Evolutionary conservation across 2,888 invertebrate genomes (phyloP).

Genomic region (Augochlorella aurata): DNA sequence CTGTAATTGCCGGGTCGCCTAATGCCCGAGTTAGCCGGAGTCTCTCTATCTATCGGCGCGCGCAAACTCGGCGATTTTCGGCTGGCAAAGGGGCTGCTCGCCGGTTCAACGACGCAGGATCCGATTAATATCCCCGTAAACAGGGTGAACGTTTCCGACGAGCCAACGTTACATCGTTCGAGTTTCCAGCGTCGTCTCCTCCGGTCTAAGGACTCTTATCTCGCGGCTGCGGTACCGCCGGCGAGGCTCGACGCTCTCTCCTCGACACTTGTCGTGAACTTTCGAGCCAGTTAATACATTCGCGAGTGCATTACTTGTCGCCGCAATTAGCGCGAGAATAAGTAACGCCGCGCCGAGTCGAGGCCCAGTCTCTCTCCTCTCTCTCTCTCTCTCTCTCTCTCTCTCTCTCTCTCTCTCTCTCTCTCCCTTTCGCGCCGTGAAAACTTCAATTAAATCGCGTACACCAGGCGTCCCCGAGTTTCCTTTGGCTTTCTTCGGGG

Average conservation of each 20-base stretch:
- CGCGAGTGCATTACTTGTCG: slow-evolving; percentile 68
- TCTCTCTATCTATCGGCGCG: neutral
- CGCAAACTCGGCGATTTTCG: slow-evolving; percentile 8
- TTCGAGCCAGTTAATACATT: slow-evolving; percentile 69
- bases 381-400: no score
- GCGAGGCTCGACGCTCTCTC: slow-evolving; percentile 44
- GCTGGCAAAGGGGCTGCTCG: neutral
- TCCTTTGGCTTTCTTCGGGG: slow-evolving; percentile 29
- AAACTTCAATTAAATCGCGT: slow-evolving; percentile 69
- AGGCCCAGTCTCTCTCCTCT: neutral
- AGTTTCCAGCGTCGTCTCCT: slow-evolving; percentile 56
- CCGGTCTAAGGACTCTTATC: slow-evolving; percentile 41
- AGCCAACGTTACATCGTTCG: slow-evolving; percentile 38
- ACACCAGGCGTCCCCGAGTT: slow-evolving; percentile 25
- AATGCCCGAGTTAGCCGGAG: slow-evolving; percentile 11
- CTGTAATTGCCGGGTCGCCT: neutral
- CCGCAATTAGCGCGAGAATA: slow-evolving; percentile 70
- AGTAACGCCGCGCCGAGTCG: slow-evolving; percentile 55
- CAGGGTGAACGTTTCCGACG: slow-evolving; percentile 32
- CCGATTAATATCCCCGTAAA: slow-evolving; percentile 51
- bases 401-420: no score
- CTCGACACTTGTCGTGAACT: slow-evolving; percentile 52
- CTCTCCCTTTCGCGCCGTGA: no score
- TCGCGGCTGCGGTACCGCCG: slow-evolving; percentile 8
- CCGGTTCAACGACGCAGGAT: slow-evolving; percentile 13